Percentiles rank a stretch among this genome's conserved stretches.
Evolutionary conservation across 2,113 vertebrate species (phyloP).

Genomic region (Sardina pilchardus): DNA sequence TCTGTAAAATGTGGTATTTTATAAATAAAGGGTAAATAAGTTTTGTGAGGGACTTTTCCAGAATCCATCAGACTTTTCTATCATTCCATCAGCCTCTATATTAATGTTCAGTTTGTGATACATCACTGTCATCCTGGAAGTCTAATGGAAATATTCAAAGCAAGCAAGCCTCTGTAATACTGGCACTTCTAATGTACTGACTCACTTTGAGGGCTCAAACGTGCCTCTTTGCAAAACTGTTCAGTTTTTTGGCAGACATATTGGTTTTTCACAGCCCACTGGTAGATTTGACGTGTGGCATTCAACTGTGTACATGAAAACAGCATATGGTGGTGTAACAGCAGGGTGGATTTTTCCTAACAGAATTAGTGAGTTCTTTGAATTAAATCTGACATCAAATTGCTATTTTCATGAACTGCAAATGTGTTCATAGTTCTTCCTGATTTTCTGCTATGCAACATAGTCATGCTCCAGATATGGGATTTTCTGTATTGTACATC

Average conservation of each 20-base stretch:
- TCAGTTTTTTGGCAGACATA: not conserved
- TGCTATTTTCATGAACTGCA: not conserved
- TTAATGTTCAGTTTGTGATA: no score
- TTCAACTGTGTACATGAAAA: conserved; percentile 9
- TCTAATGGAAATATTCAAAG: not conserved
- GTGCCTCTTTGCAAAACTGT: not conserved
- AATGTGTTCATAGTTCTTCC: not conserved
- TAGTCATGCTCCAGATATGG: not conserved
- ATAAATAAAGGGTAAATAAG: not conserved
- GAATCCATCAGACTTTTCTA: not conserved
- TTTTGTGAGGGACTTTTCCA: not conserved
- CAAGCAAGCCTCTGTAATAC: not conserved
- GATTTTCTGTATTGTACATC: not conserved
- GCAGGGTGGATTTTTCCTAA: not conserved
- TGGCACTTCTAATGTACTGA: not conserved
- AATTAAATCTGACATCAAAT: not conserved
- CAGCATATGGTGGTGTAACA: not conserved
- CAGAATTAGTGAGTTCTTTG: not conserved
- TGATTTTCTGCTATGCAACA: not conserved
- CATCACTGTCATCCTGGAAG: not conserved
- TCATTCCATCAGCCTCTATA: not conserved
- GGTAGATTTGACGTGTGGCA: not conserved
- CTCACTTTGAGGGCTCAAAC: not conserved
- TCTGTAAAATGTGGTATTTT: not conserved
- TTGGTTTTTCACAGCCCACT: not conserved